Evolutionary conservation across 1,140 invertebrate genomes (phyloP), one percentile per base, ranked within the genome.

Genomic region (Drosophila sechellia): DNA sequence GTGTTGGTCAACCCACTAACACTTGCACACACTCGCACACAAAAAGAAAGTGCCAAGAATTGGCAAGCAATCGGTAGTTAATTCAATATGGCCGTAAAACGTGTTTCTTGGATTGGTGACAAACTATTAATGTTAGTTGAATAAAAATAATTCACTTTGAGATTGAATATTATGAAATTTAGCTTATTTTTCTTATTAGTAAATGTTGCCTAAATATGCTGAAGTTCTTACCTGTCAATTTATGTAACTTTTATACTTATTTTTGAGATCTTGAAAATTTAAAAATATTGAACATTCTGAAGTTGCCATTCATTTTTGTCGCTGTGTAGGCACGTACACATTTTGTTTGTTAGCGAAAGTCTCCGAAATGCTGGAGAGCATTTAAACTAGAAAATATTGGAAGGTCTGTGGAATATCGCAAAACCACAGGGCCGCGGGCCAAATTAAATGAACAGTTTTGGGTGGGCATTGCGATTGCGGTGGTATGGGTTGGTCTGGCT

Each of bases 351-450:
- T 53, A 49, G 25, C 5, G 10, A 20, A 45, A 37, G 60, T 68
- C 48, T 35, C 49, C 49, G 11, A 66, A 63, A 66, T 64, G 45
- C 58, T 66, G 58, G 63, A 52, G 45, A 64, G 46, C 59, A 65
- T 65, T 68, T 65, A 48, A 69, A 69, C 25, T 69, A 48, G 64
- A 56, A 70, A 69, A 69, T 70, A 69, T 70, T 56, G 66, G 17
- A 70, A 57, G 55, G 50, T 27, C 42, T 48, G 58, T 37, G 34
- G 46, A 48, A 53, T 57, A 49, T 58, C 17, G 35, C 31, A 66
- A 39, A 45, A 27, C 61, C 61, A 15, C 60, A 66, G 61, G 20
- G 61, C 61, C 61, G 49, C 66, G 66, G 49, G 61, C 17, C 46
- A 69, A 66, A 68, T 69, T 55, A 55, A 69, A 68, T 70, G 63